These are phyloP conservation scores for Gambusia holbrooki DNA, from an alignment of 2,113 vertebrate genomes.

Conservation along the genomic window DNA sequence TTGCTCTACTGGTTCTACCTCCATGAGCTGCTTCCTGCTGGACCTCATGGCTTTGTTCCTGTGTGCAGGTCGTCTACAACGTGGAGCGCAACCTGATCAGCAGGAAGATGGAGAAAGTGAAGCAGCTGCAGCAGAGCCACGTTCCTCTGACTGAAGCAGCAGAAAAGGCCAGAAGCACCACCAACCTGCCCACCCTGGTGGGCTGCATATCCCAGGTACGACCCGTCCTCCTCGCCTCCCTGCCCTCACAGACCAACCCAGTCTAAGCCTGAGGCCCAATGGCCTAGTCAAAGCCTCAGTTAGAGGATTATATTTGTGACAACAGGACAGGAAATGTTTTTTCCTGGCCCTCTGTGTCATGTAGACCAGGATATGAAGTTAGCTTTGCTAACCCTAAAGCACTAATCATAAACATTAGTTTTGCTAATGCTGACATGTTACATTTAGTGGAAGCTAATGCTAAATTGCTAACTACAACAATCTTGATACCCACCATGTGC, in stretches of 20 bases:
- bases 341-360: neutral
- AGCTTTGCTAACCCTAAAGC: too few relatives aligned
- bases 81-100: neutral
- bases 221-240: neutral
- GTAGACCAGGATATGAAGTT: neutral
- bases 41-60: neutral
- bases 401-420: too few relatives aligned
- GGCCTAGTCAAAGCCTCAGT: too few relatives aligned
- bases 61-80: conserved; percentile 3
- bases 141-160: neutral
- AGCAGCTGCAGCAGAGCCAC: neutral
- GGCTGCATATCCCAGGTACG: neutral
- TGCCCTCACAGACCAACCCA: too few relatives aligned
- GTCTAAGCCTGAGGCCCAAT: too few relatives aligned
- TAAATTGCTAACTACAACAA: too few relatives aligned
- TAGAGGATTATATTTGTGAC: too few relatives aligned
- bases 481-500: too few relatives aligned
- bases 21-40: neutral
- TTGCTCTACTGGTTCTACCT: neutral
- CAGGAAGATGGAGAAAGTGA: conserved; percentile 1
- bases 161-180: neutral
- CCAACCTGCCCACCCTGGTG: neutral
- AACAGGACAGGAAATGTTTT: neutral
- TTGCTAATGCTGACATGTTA: too few relatives aligned
- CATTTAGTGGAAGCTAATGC: too few relatives aligned